These are phyloP conservation scores for Labeo rohita DNA, from an alignment of 2,113 vertebrate species.

Conservation along the genomic window DNA sequence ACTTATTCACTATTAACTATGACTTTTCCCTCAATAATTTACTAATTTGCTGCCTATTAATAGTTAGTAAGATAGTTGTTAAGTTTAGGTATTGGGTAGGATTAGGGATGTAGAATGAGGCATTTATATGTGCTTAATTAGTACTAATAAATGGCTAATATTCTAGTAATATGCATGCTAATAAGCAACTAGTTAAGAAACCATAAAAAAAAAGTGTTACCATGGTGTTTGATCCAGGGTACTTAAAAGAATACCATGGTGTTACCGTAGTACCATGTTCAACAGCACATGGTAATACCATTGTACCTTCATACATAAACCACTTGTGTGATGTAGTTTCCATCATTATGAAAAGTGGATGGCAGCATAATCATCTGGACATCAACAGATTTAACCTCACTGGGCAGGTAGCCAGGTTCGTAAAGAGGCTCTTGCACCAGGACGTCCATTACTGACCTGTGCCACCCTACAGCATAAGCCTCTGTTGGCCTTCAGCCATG, in stretches of 20 bases:
- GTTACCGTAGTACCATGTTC: not conserved
- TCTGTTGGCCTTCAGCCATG: not conserved
- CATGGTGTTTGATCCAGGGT: not conserved
- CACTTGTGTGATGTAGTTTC: not conserved
- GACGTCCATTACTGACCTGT: slow-evolving; percentile 27
- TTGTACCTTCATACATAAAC: not conserved
- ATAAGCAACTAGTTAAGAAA: too few species aligned
- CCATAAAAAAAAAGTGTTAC: too few species aligned
- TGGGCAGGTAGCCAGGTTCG: not conserved
- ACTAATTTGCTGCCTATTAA: too few species aligned
- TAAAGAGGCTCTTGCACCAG: slow-evolving; percentile 16
- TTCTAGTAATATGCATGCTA: too few species aligned
- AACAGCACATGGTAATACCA: not conserved
- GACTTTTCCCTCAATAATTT: too few species aligned
- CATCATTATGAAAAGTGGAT: not conserved
- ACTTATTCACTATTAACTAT: too few species aligned
- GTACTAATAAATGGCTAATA: too few species aligned
- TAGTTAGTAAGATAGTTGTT: too few species aligned
- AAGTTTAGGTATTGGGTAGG: too few species aligned
- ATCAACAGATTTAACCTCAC: not conserved
- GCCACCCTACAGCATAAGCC: not conserved
- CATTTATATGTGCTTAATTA: too few species aligned
- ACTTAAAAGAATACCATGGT: not conserved
- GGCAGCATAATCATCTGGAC: slow-evolving; percentile 9
- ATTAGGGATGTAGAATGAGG: too few species aligned